Evolutionary conservation across 2,113 vertebrate species (phyloP).

Genomic region (Ailuropoda melanoleuca): DNA sequence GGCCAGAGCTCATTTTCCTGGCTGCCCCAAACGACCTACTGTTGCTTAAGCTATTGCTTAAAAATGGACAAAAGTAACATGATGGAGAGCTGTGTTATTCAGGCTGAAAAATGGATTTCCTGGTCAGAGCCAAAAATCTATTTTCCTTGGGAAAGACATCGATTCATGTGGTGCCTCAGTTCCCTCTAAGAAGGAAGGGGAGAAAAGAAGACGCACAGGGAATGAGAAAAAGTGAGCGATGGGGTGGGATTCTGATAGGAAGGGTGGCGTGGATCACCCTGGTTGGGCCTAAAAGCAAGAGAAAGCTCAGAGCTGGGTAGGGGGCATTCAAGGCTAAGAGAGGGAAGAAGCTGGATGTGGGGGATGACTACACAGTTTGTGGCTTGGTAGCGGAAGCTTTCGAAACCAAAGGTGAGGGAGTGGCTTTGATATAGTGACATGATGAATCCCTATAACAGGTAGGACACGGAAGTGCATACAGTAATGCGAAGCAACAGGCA

Average conservation of each 20-base stretch:
- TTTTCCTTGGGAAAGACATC: constrained; percentile 60
- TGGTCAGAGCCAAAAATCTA: constrained; percentile 12
- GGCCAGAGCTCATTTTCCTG: constrained; percentile 67
- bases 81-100: constrained; percentile 34
- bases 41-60: constrained; percentile 59
- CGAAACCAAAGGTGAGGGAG: neutral
- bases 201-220: neutral
- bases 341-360: neutral
- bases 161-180: neutral
- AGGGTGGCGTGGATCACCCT: rapidly evolving
- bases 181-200: neutral
- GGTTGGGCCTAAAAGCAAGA: neutral
- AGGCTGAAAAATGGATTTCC: constrained; percentile 58
- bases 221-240: neutral
- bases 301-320: neutral
- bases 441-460: neutral
- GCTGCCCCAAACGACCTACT: constrained; percentile 53
- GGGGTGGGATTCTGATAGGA: neutral
- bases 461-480: rapidly evolving
- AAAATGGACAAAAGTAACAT: constrained; percentile 46
- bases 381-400: neutral
- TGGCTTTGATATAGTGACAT: neutral
- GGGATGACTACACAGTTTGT: rapidly evolving
- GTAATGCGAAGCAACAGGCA: neutral
- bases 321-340: rapidly evolving